Evolutionary conservation across 2,888 invertebrate species (phyloP).

Genomic region (Cheiracanthium punctorium): DNA sequence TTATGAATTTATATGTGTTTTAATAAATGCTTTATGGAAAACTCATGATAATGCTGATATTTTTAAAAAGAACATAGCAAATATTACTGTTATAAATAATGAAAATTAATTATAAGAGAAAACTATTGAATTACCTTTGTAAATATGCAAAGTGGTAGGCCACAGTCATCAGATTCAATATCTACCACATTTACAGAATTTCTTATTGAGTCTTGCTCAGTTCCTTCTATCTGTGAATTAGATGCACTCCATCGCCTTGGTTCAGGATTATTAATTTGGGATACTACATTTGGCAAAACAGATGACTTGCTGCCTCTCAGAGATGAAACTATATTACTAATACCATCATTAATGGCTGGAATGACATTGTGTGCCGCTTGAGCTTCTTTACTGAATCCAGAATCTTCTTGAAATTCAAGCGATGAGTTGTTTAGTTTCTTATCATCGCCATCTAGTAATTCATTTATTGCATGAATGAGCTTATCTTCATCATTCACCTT

Average conservation of each 20-base stretch:
- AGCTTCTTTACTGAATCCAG: neutral
- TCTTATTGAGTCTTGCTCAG: slow-evolving; percentile 24
- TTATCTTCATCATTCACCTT: slow-evolving; percentile 61
- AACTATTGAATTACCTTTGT: slow-evolving; percentile 80
- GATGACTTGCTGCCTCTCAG: slow-evolving; percentile 52
- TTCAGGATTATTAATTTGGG: slow-evolving; percentile 22
- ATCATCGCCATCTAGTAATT: slow-evolving; percentile 48
- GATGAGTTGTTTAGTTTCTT: slow-evolving; percentile 43
- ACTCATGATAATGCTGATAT: no score
- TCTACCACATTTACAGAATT: slow-evolving; percentile 68
- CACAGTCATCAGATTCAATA: slow-evolving; percentile 82
- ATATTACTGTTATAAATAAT: neutral
- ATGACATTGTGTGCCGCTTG: slow-evolving; percentile 17
- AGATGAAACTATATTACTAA: slow-evolving; percentile 43
- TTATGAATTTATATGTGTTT: no score
- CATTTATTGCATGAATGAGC: slow-evolving; percentile 56
- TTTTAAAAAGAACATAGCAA: no score
- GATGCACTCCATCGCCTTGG: slow-evolving; percentile 53
- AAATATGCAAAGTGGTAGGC: slow-evolving; percentile 91
- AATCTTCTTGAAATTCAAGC: slow-evolving; percentile 51
- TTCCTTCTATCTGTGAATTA: slow-evolving; percentile 30
- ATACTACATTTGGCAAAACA: slow-evolving; percentile 34
- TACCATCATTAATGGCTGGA: slow-evolving; percentile 47
- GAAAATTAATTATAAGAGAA: neutral
- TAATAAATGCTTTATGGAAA: no score